These are phyloP conservation scores for Dione vanillae DNA, from an alignment of 2,888 invertebrate genomes.

Conservation along the genomic window DNA sequence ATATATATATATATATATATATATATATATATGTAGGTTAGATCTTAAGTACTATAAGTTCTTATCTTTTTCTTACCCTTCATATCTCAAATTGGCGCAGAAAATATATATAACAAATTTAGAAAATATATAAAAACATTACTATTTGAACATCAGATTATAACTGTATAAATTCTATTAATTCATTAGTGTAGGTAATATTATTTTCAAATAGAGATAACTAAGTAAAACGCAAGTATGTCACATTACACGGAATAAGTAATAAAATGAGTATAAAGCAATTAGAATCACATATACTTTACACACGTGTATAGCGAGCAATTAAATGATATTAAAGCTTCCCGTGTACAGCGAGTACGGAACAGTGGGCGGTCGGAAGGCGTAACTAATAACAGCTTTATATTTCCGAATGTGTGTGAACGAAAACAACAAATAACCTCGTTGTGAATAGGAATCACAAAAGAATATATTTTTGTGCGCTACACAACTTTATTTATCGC, in stretches of 20 bases:
- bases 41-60: no score
- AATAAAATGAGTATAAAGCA: neutral
- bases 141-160: no score
- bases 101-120: no score
- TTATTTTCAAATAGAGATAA: neutral
- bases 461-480: conserved; percentile 75
- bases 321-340: conserved; percentile 49
- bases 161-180: no score
- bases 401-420: conserved; percentile 82
- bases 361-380: conserved; percentile 72
- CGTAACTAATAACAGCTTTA: conserved; percentile 78
- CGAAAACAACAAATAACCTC: conserved; percentile 73
- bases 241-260: neutral
- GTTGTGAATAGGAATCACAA: conserved; percentile 69
- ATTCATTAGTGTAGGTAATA: no score
- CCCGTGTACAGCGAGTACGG: conserved; percentile 77
- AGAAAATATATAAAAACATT: no score
- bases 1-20: no score
- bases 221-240: neutral
- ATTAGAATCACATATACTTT: neutral
- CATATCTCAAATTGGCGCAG: no score
- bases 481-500: conserved; percentile 76
- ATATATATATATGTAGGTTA: no score
- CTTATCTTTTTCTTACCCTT: no score
- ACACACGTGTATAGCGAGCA: neutral